These are phyloP conservation scores for Odontomyia ornata DNA, from an alignment of 2,888 invertebrate species.

Conservation along the genomic window DNA sequence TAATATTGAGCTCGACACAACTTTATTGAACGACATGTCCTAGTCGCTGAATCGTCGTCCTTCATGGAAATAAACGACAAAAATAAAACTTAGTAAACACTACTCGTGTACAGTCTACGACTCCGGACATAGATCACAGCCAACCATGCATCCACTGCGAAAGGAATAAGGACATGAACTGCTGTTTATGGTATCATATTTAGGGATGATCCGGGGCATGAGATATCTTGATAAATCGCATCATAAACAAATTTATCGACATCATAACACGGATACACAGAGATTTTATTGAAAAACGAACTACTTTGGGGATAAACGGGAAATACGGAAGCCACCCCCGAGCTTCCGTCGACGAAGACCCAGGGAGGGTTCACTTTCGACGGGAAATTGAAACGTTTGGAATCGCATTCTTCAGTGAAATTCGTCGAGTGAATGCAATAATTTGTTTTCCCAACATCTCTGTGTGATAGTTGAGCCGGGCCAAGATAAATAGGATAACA, in stretches of 20 bases:
- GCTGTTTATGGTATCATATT: slow-evolving; percentile 47
- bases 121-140: slow-evolving; percentile 30
- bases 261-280: slow-evolving; percentile 48
- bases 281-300: slow-evolving; percentile 49
- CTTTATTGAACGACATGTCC: slow-evolving; percentile 24
- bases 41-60: slow-evolving; percentile 1
- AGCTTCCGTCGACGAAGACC: neutral
- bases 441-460: slow-evolving; percentile 14
- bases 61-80: slow-evolving; percentile 28
- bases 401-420: slow-evolving; percentile 25
- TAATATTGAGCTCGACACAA: slow-evolving; percentile 19
- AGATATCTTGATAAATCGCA: slow-evolving; percentile 49
- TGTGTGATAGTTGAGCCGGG: slow-evolving; percentile 1
- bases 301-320: slow-evolving; percentile 42
- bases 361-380: neutral
- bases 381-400: slow-evolving; percentile 39
- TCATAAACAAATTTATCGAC: slow-evolving; percentile 50
- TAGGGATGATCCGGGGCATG: slow-evolving; percentile 24
- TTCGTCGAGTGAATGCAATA: slow-evolving; percentile 30
- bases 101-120: slow-evolving; percentile 33
- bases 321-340: slow-evolving; percentile 22
- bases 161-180: slow-evolving; percentile 41
- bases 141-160: slow-evolving; percentile 14
- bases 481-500: slow-evolving; percentile 29
- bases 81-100: slow-evolving; percentile 43